A percentile compares a stretch with the other conserved stretches of the same genome.
Evolutionary conservation across 2,797 vertebrate species (phyloP).

Genomic region (Pseudochirops corinnae): DNA sequence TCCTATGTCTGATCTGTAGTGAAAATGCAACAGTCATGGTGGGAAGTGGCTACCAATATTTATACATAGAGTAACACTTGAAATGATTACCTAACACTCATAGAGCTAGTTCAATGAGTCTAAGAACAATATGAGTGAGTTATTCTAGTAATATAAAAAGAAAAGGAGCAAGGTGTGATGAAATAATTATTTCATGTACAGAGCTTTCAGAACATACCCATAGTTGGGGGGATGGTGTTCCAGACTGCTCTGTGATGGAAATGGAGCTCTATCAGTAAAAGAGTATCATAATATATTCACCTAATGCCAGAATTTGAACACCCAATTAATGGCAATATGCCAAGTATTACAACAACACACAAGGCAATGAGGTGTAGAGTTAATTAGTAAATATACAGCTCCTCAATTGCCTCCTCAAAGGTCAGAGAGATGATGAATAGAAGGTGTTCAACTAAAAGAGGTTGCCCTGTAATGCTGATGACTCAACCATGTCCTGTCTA

Average conservation of each 20-base stretch:
- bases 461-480: neutral
- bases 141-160: neutral
- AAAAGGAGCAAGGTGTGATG: neutral
- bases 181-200: no score
- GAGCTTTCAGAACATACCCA: no score
- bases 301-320: no score
- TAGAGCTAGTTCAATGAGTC: neutral
- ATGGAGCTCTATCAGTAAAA: no score
- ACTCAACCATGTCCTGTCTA: neutral
- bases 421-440: neutral
- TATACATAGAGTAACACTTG: neutral
- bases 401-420: neutral
- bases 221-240: no score
- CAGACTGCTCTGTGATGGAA: no score
- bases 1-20: neutral
- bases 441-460: neutral
- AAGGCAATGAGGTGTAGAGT: neutral
- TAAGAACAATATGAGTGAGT: neutral
- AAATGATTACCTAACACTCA: neutral
- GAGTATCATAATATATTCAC: no score
- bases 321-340: no score
- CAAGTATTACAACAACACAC: neutral
- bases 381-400: neutral
- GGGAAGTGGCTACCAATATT: neutral
- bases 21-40: neutral